phyloP scores from a whole-genome alignment of 2,888 invertebrate species.

The Leucophora obtusa region DNA sequence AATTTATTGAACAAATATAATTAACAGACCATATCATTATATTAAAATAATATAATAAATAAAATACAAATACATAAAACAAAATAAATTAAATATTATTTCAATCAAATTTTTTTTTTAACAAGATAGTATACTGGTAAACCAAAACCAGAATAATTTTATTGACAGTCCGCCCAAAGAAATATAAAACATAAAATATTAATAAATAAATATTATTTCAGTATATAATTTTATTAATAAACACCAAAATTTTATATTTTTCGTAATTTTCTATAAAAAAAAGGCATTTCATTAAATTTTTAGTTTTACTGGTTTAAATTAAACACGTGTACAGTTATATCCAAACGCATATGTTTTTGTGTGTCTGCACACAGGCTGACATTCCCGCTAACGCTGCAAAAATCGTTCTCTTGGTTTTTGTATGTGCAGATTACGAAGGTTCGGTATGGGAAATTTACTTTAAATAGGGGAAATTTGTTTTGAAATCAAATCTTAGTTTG shows the following conservation, averaged over 20 bases:
- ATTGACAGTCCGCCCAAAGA: conserved; percentile 61
- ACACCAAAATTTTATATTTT: not conserved
- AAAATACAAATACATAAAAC: not conserved
- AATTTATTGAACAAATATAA: conserved; percentile 51
- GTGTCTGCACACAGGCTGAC: too few species aligned
- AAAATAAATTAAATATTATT: conserved; percentile 18
- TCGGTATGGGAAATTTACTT: too few species aligned
- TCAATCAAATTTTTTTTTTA: conserved; percentile 6
- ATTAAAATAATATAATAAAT: conserved; percentile 41
- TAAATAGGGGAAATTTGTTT: too few species aligned
- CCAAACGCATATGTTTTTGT: too few species aligned
- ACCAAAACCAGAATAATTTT: conserved; percentile 4
- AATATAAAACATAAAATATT: conserved; percentile 33
- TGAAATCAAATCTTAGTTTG: too few species aligned
- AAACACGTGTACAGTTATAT: too few species aligned
- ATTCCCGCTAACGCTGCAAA: too few species aligned
- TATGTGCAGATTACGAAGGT: too few species aligned
- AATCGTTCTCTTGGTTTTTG: too few species aligned
- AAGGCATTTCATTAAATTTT: too few species aligned
- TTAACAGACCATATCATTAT: conserved; percentile 65
- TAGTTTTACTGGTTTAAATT: too few species aligned
- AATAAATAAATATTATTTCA: conserved; percentile 23
- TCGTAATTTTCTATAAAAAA: too few species aligned
- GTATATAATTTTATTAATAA: not conserved
- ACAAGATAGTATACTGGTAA: conserved; percentile 10